phyloP scores from a whole-genome alignment of 2,888 invertebrate species.

The Autographa gamma region DNA sequence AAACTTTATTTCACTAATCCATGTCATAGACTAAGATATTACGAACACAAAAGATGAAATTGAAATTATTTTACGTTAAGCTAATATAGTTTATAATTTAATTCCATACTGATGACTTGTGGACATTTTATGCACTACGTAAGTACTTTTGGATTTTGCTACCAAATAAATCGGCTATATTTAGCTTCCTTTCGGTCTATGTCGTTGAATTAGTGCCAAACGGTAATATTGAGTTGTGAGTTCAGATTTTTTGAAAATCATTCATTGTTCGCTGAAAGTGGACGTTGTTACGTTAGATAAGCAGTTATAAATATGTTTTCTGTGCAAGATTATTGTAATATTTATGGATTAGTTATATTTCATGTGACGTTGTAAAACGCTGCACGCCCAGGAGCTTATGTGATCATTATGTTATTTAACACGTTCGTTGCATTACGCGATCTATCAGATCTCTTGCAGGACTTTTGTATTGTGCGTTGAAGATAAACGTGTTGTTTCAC shows the following conservation, averaged over 20 bases:
- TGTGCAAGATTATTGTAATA: constrained; percentile 72
- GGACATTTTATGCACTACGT: constrained; percentile 26
- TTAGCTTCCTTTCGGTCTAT: constrained; percentile 63
- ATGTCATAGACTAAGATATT: constrained; percentile 63
- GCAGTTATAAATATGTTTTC: constrained; percentile 60
- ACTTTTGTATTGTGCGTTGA: too few species aligned
- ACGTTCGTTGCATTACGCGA: too few species aligned
- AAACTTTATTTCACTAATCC: constrained; percentile 53
- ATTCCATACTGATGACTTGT: constrained; percentile 27
- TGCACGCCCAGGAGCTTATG: constrained; percentile 78
- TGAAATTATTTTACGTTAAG: constrained; percentile 9
- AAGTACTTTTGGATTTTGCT: constrained; percentile 23
- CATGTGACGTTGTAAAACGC: constrained; percentile 71
- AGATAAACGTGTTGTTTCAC: too few species aligned
- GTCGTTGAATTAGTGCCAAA: constrained; percentile 75
- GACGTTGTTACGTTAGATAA: constrained; percentile 74
- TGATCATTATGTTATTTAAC: constrained; percentile 77
- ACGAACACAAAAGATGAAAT: constrained; percentile 5
- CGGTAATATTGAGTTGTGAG: constrained; percentile 76
- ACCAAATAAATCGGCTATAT: constrained; percentile 10
- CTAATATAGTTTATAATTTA: constrained; percentile 1
- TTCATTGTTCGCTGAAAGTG: constrained; percentile 78
- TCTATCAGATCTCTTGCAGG: too few species aligned
- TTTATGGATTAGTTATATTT: constrained; percentile 73
- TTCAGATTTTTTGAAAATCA: constrained; percentile 66